Evolutionary conservation across 2,888 invertebrate genomes (phyloP).

Genomic region (Acrocyrtus sp.): DNA sequence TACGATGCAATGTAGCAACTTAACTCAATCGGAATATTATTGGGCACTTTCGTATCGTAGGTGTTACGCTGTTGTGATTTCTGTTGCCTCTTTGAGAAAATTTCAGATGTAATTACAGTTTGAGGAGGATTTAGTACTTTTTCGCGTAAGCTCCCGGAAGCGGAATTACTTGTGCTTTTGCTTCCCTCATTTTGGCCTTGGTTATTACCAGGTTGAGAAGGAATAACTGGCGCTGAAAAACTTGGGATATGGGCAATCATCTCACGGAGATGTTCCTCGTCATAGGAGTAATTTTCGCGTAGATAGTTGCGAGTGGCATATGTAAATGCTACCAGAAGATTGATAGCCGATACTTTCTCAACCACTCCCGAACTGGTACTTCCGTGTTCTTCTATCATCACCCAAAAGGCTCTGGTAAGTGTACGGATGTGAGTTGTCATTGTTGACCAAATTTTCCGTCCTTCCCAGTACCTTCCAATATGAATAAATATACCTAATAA

Average conservation of each 20-base stretch:
- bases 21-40: constrained; percentile 52
- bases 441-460: constrained; percentile 46
- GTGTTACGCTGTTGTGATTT: constrained; percentile 7
- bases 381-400: constrained; percentile 46
- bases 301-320: constrained; percentile 55
- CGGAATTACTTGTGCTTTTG: no score
- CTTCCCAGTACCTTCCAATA: constrained; percentile 54
- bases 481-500: not conserved
- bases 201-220: constrained; percentile 24
- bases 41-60: constrained; percentile 33
- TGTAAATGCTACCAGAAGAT: constrained; percentile 54
- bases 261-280: constrained; percentile 38
- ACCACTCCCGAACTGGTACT: constrained; percentile 14
- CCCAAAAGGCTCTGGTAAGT: constrained; percentile 52
- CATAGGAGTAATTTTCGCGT: constrained; percentile 53
- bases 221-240: constrained; percentile 51
- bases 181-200: constrained; percentile 3
- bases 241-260: constrained; percentile 39
- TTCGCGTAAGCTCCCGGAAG: not conserved
- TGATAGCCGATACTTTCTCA: constrained; percentile 55
- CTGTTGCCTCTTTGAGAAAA: no score
- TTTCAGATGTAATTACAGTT: no score
- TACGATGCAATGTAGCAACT: constrained; percentile 46
- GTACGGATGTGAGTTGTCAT: constrained; percentile 50
- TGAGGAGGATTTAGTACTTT: no score